Evolutionary conservation across 2,888 invertebrate genomes (phyloP), one percentile per base, ranked within the genome.

Genomic region (Nephrocerus scutellatus): DNA sequence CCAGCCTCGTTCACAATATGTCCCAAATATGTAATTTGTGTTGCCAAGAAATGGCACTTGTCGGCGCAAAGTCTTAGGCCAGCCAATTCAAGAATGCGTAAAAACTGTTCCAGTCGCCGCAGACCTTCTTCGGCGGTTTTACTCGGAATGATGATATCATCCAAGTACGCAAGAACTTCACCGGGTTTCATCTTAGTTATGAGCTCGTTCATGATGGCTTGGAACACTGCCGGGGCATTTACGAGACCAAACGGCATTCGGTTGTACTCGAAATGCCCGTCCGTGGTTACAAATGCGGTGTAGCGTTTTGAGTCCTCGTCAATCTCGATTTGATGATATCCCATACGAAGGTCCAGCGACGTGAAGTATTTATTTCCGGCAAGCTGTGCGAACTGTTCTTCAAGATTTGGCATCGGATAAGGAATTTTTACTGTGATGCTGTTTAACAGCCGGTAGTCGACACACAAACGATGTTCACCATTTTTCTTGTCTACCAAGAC

Each of bases 161-260:
- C 28, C 10, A 41, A 19, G 12, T 41, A 36, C 20, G 31, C 28
- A 18, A 32, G 15, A 9, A 30, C 16, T 3, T 15, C 16, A 13
- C 28, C 18, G 8, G 41, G 36, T 25, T 30, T 25, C 21, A 36
- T 23, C 31, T 20, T 35, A 13, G 7, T 15, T n/a, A 37, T n/a
- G 8, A 43, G 6, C 10, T 30, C 23, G 8, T 45, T 44, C 43
- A 49, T 47, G 14, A 42, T 20, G 3, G 19, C 18, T 14, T 49
- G 44, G 13, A 47, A 45, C 6, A 44, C 43, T 3, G 43, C 38
- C 6, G 49, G 46, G 3, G 47, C 44, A 22, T 47, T 49, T 14
- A 43, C 38, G 5, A 46, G 18, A 4, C 45, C 48, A 21, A 44
- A 46, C 6, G 46, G 42, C 41, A 48, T 44, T 4, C 40, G 24